Evolutionary conservation across 2,888 invertebrate species (phyloP), one percentile per base, ranked within the genome.

Genomic region (Noctuana brunneofusca): DNA sequence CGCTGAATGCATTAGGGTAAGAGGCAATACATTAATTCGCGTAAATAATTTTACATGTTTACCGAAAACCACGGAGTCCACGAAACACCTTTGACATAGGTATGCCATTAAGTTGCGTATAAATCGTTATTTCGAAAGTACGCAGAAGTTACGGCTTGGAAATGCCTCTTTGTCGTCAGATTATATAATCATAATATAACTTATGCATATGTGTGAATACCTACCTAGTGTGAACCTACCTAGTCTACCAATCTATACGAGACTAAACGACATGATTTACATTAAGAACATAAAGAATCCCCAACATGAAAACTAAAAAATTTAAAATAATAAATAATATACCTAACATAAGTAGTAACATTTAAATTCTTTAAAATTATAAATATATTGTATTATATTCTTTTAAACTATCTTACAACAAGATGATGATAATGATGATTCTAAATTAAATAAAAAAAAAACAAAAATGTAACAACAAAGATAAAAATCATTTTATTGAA

Each of bases 21-120:
- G 35, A 64, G 54, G 53, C 43, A 8, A 48, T 55, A 49, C 46
- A 32, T 49, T 58, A 55, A 60, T 60, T 48, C 58, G 52, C 62
- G 62, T 62, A 56, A 27, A 64, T 64, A 67, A 62, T 62, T 65
- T 56, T 63, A 62, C 30, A 50, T 11, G 58, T 65, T n/a, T n/a
- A 6, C 46, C 55, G 30, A 53, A 54, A 55, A 65, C 38, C 65
- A 58, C 65, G 50, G 30, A 53, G 50, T 63, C 38, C 65, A 58
- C 65, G 50, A 20, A 53, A 24, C 35, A 24, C 53, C 48, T 20
- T n/a, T 22, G 14, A 58, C 46, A 32, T 12, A 56, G n/a, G 20
- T 43, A 32, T 24, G 9, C n/a, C n/a, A 43, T 58, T 52, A 58
- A 52, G 18, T 4, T 41, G 20, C 41, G n/a, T 52, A 24, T 16